phyloP scores from a whole-genome alignment of 2,797 vertebrate genomes.

The Otolemur crassicaudatus region DNA sequence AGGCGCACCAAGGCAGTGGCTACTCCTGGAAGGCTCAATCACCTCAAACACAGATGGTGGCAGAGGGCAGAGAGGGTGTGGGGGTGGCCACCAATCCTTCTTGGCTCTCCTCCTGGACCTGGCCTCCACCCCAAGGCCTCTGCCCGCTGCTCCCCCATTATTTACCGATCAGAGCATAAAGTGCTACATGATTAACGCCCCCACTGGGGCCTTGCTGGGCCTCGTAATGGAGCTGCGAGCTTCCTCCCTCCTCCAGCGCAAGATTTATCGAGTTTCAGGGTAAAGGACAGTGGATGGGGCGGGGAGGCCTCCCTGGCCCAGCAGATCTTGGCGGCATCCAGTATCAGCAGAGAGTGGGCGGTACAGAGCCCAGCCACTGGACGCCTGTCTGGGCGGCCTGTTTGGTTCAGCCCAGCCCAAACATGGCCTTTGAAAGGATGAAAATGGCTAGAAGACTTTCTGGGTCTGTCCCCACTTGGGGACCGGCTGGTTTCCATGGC shows the following conservation, averaged over 20 bases:
- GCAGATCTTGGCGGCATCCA: neutral
- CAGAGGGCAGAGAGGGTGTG: neutral
- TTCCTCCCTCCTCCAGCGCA: constrained; percentile 9
- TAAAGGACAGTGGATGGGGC: neutral
- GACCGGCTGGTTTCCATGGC: constrained; percentile 71
- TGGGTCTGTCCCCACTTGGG: neutral
- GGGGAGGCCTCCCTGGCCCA: neutral
- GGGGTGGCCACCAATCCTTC: accelerated
- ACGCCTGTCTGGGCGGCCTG: neutral
- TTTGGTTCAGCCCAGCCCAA: neutral
- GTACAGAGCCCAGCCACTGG: neutral
- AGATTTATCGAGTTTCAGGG: constrained; percentile 64
- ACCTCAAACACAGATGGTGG: neutral
- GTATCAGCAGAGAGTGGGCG: neutral
- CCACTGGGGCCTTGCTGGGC: constrained; percentile 55
- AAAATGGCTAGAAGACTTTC: neutral
- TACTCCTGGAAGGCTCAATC: neutral
- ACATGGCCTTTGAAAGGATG: neutral
- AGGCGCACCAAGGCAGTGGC: neutral
- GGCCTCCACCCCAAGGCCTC: constrained; percentile 3
- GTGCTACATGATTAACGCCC: constrained; percentile 52
- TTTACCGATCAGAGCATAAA: constrained; percentile 71
- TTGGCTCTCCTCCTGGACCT: neutral
- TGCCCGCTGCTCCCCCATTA: constrained; percentile 40
- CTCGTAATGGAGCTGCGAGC: constrained; percentile 59